Evolutionary conservation across 1,140 invertebrate genomes (phyloP).

Genomic region (Megathymus violae): DNA sequence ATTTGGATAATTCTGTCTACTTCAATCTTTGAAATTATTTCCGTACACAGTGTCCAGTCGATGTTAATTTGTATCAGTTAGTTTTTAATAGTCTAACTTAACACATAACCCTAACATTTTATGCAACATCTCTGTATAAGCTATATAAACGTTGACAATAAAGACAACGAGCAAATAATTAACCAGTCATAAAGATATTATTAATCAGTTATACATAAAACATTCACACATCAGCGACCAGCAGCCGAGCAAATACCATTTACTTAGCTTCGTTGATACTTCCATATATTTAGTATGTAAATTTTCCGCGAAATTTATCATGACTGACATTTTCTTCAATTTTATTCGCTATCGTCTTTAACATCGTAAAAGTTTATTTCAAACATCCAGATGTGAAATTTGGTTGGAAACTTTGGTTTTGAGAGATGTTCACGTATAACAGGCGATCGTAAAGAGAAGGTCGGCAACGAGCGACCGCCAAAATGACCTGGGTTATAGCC

Average conservation of each 20-base stretch:
- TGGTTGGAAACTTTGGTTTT: slow-evolving; percentile 16
- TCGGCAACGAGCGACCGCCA: slow-evolving; percentile 48
- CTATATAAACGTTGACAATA: slow-evolving; percentile 16
- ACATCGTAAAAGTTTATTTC: slow-evolving; percentile 13
- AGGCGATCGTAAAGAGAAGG: slow-evolving; percentile 53
- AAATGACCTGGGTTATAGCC: slow-evolving; percentile 60
- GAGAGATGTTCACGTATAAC: slow-evolving; percentile 19
- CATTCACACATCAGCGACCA: slow-evolving; percentile 20
- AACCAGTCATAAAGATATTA: slow-evolving; percentile 22
- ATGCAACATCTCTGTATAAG: slow-evolving; percentile 28
- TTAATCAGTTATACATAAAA: slow-evolving; percentile 30
- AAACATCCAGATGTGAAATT: slow-evolving; percentile 7
- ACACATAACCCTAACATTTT: slow-evolving; percentile 29
- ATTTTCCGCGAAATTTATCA: slow-evolving; percentile 8
- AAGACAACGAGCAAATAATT: slow-evolving; percentile 24
- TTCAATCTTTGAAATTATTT: slow-evolving; percentile 46
- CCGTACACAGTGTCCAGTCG: slow-evolving; percentile 24
- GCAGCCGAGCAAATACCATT: slow-evolving; percentile 13
- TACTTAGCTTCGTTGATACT: slow-evolving; percentile 22
- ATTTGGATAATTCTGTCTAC: slow-evolving; percentile 52
- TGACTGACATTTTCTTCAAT: slow-evolving; percentile 25
- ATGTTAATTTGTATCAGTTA: slow-evolving; percentile 33
- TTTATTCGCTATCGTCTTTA: slow-evolving; percentile 14
- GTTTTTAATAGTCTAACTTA: slow-evolving; percentile 24
- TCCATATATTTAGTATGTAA: slow-evolving; percentile 8